Conservation (phyloP, 2,113 vertebrate species). For the Solenodon paradoxus region DNA sequence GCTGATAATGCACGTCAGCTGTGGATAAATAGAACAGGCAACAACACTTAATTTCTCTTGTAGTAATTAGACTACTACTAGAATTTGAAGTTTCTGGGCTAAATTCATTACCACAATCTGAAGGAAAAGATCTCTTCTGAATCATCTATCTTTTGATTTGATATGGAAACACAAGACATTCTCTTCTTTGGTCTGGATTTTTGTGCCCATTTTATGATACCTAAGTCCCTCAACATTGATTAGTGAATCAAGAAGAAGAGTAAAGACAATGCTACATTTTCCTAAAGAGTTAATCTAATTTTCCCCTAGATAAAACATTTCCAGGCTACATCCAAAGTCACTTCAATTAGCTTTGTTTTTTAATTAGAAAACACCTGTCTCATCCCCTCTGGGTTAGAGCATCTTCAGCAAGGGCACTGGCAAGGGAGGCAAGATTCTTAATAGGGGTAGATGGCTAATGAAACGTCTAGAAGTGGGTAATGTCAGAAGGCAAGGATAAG, state of each 20-base stretch:
- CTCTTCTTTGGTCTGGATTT: background rate
- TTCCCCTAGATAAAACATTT: slow-evolving; percentile 10
- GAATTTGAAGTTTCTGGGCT: background rate
- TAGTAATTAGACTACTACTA: background rate
- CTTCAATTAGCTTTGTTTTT: background rate
- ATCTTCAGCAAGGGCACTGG: background rate
- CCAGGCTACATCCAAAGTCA: background rate
- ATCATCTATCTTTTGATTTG: background rate
- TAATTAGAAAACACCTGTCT: background rate
- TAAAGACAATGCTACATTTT: slow-evolving; percentile 17
- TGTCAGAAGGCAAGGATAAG: background rate
- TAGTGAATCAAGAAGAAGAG: background rate
- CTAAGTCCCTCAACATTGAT: background rate
- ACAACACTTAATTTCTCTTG: background rate
- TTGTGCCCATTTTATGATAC: background rate
- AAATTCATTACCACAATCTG: background rate
- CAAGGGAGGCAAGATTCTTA: background rate
- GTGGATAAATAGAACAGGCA: background rate
- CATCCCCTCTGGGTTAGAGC: background rate
- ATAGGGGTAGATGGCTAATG: background rate
- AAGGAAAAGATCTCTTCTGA: slow-evolving; percentile 15
- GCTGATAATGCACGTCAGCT: background rate
- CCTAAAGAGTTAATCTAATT: background rate
- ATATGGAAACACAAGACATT: background rate
- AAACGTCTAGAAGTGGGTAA: background rate